These are phyloP conservation scores for Podarcis lilfordi DNA, from an alignment of 2,797 vertebrate species.

Conservation along the genomic window DNA sequence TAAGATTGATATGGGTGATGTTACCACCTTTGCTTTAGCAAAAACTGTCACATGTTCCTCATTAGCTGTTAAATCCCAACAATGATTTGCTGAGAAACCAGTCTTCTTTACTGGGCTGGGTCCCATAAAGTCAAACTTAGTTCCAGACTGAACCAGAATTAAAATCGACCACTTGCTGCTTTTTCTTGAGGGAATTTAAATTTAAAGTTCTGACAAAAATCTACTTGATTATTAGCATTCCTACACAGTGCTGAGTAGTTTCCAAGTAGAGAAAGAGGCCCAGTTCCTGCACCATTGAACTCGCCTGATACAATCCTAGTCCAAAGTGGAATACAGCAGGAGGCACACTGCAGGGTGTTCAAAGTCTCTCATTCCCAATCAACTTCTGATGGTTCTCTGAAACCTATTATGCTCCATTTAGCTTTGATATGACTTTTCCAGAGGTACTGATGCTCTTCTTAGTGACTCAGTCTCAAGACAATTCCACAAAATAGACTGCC, in stretches of 20 bases:
- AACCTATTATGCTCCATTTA: slow-evolving; percentile 17
- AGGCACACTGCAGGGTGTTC: slow-evolving; percentile 1
- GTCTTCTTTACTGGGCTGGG: not conserved
- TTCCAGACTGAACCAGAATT: not conserved
- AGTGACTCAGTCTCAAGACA: not conserved
- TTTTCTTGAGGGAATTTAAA: not conserved
- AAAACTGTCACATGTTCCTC: not conserved
- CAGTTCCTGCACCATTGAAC: slow-evolving; percentile 23
- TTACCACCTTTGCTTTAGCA: slow-evolving; percentile 15
- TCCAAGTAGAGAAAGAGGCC: slow-evolving; percentile 18
- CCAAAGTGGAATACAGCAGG: slow-evolving; percentile 33
- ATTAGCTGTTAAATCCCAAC: not conserved
- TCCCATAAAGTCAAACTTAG: not conserved
- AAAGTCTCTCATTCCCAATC: slow-evolving; percentile 36
- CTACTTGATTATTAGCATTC: slow-evolving; percentile 1
- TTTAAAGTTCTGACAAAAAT: not conserved
- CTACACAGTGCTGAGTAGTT: not conserved
- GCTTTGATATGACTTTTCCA: slow-evolving; percentile 21
- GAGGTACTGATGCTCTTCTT: not conserved
- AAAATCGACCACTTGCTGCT: not conserved
- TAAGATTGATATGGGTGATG: not conserved
- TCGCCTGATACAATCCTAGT: slow-evolving; percentile 13
- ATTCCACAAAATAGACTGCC: not conserved
- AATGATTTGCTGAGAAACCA: not conserved
- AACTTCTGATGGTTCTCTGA: slow-evolving; percentile 9